Percentiles rank a stretch among this genome's conserved stretches.
phyloP scores from a whole-genome alignment of 2,797 vertebrate species.

The Iguana delicatissima region DNA sequence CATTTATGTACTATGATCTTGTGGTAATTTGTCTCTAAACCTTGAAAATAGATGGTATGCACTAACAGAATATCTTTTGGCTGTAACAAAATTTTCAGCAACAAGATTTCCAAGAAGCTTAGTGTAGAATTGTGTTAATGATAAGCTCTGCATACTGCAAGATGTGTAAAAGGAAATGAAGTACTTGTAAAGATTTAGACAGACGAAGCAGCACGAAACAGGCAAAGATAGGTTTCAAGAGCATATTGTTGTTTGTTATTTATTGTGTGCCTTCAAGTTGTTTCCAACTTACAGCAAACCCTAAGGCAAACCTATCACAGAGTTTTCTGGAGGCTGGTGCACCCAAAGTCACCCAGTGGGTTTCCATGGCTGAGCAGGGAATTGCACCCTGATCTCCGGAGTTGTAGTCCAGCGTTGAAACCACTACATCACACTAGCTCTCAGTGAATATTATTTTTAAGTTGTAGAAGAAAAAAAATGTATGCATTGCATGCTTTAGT shows the following conservation, averaged over 20 bases:
- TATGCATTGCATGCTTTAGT: neutral
- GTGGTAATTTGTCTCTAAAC: neutral
- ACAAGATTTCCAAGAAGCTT: neutral
- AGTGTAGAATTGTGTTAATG: constrained; percentile 33
- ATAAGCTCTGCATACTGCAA: constrained; percentile 21
- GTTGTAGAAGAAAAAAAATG: constrained; percentile 12
- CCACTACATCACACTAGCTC: too few relatives aligned
- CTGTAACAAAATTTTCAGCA: constrained; percentile 1
- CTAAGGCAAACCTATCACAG: too few relatives aligned
- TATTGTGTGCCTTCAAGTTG: too few relatives aligned
- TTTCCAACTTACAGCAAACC: too few relatives aligned
- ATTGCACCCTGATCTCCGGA: too few relatives aligned
- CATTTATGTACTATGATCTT: constrained; percentile 21
- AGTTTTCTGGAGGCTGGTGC: too few relatives aligned
- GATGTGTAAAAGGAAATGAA: neutral
- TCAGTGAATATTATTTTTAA: neutral
- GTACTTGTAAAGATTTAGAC: constrained; percentile 19
- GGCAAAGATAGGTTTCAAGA: neutral
- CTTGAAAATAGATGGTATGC: neutral
- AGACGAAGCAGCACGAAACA: neutral
- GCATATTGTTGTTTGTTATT: too few relatives aligned
- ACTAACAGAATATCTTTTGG: constrained; percentile 7
- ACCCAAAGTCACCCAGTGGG: too few relatives aligned
- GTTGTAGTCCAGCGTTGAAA: too few relatives aligned
- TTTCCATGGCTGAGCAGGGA: too few relatives aligned